These are phyloP conservation scores for Trissolcus brochymenae DNA, from an alignment of 2,888 invertebrate genomes.

Conservation along the genomic window DNA sequence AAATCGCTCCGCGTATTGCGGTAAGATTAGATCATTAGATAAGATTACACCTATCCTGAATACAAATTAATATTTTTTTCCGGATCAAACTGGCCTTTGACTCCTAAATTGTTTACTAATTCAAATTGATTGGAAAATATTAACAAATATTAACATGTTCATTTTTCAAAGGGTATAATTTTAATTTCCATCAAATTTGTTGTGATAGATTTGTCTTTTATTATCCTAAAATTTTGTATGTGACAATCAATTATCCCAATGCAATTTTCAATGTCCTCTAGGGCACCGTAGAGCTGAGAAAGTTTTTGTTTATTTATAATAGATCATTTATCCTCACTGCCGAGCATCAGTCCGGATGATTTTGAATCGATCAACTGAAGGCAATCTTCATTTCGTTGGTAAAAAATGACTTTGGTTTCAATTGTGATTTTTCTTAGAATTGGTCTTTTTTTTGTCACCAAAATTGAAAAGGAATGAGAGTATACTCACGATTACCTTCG, in stretches of 20 bases:
- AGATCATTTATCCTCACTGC: constrained; percentile 23
- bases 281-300: too few relatives aligned
- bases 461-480: constrained; percentile 1
- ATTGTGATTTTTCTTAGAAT: constrained; percentile 35
- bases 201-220: too few relatives aligned
- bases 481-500: constrained; percentile 22
- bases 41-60: not conserved
- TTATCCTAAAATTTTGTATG: too few relatives aligned
- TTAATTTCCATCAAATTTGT: not conserved
- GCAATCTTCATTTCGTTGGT: constrained; percentile 1
- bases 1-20: constrained; percentile 20
- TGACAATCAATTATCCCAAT: not conserved
- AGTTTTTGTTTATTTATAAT: constrained; percentile 27
- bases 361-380: constrained; percentile 20
- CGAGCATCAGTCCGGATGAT: not conserved
- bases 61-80: too few relatives aligned
- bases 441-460: not conserved
- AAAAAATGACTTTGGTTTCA: constrained; percentile 32
- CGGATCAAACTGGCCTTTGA: not conserved
- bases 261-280: not conserved
- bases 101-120: too few relatives aligned
- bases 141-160: not conserved
- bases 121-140: too few relatives aligned
- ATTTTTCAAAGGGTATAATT: not conserved
- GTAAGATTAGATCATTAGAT: constrained; percentile 25